Conservation (phyloP, 2,113 vertebrate genomes). For the Spea bombifrons region DNA sequence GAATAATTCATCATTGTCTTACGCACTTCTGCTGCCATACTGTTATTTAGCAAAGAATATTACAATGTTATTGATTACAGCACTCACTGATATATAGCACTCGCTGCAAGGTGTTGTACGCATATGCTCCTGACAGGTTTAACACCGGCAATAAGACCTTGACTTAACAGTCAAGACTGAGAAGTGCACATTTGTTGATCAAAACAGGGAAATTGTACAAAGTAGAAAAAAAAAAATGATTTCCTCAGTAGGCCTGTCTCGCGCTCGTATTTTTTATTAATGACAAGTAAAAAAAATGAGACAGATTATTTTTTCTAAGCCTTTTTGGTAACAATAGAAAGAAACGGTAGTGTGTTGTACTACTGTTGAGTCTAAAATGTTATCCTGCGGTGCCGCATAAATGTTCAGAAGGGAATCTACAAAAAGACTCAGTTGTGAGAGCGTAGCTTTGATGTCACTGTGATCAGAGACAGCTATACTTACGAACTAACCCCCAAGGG, state of each 20-base stretch:
- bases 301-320: constrained; percentile 27
- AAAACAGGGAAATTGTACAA: constrained; percentile 18
- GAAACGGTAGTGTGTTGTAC: fast-evolving
- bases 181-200: constrained; percentile 28
- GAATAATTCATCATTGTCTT: constrained; percentile 70
- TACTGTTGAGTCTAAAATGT: background rate
- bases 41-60: constrained; percentile 71
- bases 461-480: constrained; percentile 16
- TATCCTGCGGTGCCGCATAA: fast-evolving
- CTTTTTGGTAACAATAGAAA: constrained; percentile 2
- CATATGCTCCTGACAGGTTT: constrained; percentile 52
- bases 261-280: constrained; percentile 35
- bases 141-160: constrained; percentile 50
- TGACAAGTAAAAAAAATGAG: constrained; percentile 24
- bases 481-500: constrained; percentile 33
- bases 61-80: constrained; percentile 72
- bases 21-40: constrained; percentile 55
- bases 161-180: constrained; percentile 48
- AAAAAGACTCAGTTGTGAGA: constrained; percentile 17
- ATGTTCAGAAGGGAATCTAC: background rate
- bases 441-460: background rate
- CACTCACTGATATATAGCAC: constrained; percentile 69
- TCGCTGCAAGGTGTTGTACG: constrained; percentile 61
- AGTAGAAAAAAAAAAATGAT: constrained; percentile 5
- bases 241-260: constrained; percentile 2